Base-by-base conservation (phyloP, 1,140 invertebrate genomes). In the Aphis gossypii region DNA sequence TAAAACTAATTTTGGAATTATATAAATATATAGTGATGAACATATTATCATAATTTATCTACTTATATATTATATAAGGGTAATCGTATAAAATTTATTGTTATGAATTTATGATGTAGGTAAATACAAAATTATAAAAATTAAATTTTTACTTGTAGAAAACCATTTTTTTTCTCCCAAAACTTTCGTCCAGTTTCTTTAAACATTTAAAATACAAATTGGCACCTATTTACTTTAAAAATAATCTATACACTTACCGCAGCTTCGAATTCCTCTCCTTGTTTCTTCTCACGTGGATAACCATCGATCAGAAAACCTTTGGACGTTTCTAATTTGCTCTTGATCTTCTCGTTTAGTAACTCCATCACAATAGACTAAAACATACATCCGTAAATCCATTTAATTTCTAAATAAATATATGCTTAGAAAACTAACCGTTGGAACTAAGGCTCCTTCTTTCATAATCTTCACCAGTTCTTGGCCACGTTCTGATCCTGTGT, bases 291-390 rank as follows among this genome's bases (percentile, higher is more conserved):
- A 51, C 98, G 96, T 0, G 98, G 99, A 96, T 99, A 99, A 9
- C 99, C 99, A 95, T 99, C 99, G 94, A 99, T 99, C 20, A 99
- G 96, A 95, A 98, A 99, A 35, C 99, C 99, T 94, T 97, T 98
- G 2, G 97, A 96, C 1, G 96, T 96, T 4, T 95, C 95, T 14
- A 97, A 95, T 87, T 97, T 96, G 84, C 96, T 96, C 20, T 97
- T 93, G 95, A 99, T 99, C 20, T 97, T 97, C 94, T 98, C 97
- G 94, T 97, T 97, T 23, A 99, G 96, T 60, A 99, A 96, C 38
- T 97, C 97, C 91, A 99, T 95, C 0, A 99, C 98, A 1, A 98
- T 96, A 87, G 98, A 97, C 96, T 99, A 94, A 35, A 95, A 93
- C 89, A 87, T 9, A 25, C 60, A 41, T 23, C 56, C 48, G 7